Evolutionary conservation across 92 coral and sea anemone genomes (phyloP).

Genomic region (Montipora capitata): DNA sequence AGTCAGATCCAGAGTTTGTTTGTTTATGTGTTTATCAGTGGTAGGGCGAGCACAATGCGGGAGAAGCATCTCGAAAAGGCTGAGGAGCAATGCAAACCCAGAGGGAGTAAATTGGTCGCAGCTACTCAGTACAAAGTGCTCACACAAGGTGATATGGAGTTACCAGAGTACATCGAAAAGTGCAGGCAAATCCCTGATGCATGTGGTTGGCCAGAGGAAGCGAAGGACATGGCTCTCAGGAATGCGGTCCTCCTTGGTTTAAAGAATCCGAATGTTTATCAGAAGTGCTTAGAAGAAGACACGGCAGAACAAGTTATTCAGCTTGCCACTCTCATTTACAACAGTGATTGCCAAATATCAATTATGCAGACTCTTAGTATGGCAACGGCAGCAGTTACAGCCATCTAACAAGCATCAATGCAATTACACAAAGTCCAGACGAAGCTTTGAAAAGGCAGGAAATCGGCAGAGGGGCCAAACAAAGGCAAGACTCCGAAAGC

Average conservation of each 20-base stretch:
- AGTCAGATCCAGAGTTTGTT: slow-evolving; percentile 13
- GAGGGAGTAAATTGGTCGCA: neutral
- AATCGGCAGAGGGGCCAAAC: neutral
- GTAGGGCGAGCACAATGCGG: too few relatives aligned
- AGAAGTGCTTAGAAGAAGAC: slow-evolving; percentile 29
- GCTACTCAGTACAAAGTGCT: slow-evolving; percentile 26
- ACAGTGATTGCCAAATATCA: slow-evolving; percentile 12
- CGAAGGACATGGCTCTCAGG: too few relatives aligned
- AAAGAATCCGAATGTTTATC: neutral
- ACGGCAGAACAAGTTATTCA: slow-evolving; percentile 7
- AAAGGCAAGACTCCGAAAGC: neutral
- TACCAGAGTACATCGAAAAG: slow-evolving; percentile 7
- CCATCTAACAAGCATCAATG: neutral
- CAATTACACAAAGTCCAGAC: slow-evolving; percentile 7
- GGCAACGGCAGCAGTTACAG: neutral
- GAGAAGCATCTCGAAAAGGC: neutral
- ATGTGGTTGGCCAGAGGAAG: too few relatives aligned
- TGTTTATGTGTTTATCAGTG: too few relatives aligned
- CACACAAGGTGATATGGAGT: slow-evolving; percentile 14
- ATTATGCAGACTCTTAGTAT: slow-evolving; percentile 28
- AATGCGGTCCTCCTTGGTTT: neutral
- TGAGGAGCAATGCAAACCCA: slow-evolving; percentile 21
- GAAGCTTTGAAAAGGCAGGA: neutral
- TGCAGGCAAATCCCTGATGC: neutral
- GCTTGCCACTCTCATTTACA: slow-evolving; percentile 13